Conservation (phyloP, 2,888 invertebrate species). For the Eupithecia pulchellata region DNA sequence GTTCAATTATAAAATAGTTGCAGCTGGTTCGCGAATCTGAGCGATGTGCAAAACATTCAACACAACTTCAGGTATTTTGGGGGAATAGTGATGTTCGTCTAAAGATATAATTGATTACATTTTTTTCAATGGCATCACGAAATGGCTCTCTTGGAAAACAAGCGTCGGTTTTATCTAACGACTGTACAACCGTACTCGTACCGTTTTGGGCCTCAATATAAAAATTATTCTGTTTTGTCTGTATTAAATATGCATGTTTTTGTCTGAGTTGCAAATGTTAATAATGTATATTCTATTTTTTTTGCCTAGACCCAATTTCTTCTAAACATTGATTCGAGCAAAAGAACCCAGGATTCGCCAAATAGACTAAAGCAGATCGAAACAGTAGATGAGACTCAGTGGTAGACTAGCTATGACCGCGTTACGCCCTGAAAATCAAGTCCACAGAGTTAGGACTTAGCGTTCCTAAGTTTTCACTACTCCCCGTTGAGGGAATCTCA, state of each 20-base stretch:
- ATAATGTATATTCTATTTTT: too few species aligned
- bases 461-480: slow-evolving; percentile 81
- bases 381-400: background rate
- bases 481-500: slow-evolving; percentile 72
- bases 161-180: too few species aligned
- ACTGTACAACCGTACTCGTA: too few species aligned
- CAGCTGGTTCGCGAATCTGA: slow-evolving; percentile 36
- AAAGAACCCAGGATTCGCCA: background rate
- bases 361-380: background rate
- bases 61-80: background rate
- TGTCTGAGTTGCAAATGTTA: too few species aligned
- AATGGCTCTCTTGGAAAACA: too few species aligned
- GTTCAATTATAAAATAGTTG: slow-evolving; percentile 44
- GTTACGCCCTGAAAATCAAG: slow-evolving; percentile 21
- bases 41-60: background rate
- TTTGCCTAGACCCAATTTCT: background rate
- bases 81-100: background rate
- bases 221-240: too few species aligned
- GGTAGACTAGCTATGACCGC: slow-evolving; percentile 17
- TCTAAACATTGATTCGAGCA: background rate
- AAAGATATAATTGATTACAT: too few species aligned
- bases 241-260: too few species aligned
- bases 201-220: too few species aligned
- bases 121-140: too few species aligned
- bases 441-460: slow-evolving; percentile 63